Evolutionary conservation across 2,113 vertebrate genomes (phyloP).

Genomic region (Peromyscus polionotus): DNA sequence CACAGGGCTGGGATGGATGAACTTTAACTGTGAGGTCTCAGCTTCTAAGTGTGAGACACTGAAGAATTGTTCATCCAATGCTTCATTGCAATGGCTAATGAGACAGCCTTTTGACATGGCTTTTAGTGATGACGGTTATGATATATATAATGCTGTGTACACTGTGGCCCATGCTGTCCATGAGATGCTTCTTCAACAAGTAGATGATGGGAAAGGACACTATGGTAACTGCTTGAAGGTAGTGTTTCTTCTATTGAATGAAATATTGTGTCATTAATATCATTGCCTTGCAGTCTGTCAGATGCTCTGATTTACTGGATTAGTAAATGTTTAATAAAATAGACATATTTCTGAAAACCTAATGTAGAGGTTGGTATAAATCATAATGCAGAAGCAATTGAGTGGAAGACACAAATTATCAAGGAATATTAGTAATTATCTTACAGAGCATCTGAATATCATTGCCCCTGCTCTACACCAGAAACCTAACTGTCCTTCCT

Average conservation of each 20-base stretch:
- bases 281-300: too few species aligned
- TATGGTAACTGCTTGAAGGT: accelerated
- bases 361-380: not conserved
- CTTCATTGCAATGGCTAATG: not conserved
- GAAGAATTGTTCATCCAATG: not conserved
- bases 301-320: not conserved
- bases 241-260: not conserved
- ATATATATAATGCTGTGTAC: not conserved
- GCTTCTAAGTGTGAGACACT: not conserved
- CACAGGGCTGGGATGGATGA: accelerated
- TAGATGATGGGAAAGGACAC: too few species aligned
- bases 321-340: not conserved
- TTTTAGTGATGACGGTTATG: not conserved
- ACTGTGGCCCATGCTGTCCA: not conserved
- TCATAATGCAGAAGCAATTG: not conserved
- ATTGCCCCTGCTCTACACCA: not conserved
- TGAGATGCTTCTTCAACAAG: not conserved
- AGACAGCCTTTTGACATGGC: not conserved
- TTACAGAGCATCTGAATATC: not conserved
- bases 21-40: not conserved
- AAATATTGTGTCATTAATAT: not conserved
- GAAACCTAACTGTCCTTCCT: not conserved
- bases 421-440: not conserved
- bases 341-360: too few species aligned
- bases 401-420: not conserved